Percentiles rank a stretch among this genome's conserved stretches.
Conservation (phyloP, 2,888 invertebrate genomes). For the Agonopterix subpropinquella region DNA sequence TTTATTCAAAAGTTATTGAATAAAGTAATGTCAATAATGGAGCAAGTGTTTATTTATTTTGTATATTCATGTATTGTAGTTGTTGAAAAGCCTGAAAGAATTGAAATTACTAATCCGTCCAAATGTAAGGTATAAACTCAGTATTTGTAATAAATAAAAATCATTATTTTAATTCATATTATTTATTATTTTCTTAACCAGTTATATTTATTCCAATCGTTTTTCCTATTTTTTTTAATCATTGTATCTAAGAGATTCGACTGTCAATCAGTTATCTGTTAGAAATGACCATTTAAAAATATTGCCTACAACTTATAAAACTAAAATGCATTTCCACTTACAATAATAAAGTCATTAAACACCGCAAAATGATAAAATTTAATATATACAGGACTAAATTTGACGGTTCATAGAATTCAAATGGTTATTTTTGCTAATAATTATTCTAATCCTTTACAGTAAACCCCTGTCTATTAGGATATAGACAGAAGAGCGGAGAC, state of each 20-base stretch:
- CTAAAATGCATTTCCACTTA: constrained; percentile 74
- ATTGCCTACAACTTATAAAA: constrained; percentile 74
- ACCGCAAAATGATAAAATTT: constrained; percentile 66
- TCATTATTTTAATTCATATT: constrained; percentile 52
- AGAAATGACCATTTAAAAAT: constrained; percentile 70
- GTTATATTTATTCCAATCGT: constrained; percentile 72
- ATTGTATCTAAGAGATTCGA: constrained; percentile 73
- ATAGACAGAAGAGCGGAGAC: constrained; percentile 38
- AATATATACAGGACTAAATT: constrained; percentile 70
- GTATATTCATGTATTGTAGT: too few species aligned
- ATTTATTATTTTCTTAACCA: constrained; percentile 76
- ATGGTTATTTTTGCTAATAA: constrained; percentile 55
- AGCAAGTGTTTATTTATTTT: too few species aligned
- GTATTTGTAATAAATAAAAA: constrained; percentile 12
- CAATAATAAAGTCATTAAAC: constrained; percentile 59
- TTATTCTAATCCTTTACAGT: constrained; percentile 47
- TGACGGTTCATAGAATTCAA: constrained; percentile 61
- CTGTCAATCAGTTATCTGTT: constrained; percentile 60
- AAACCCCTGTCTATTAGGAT: constrained; percentile 46
- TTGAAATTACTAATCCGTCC: too few species aligned
- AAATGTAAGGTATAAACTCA: too few species aligned
- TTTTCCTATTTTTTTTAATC: constrained; percentile 71
- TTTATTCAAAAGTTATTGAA: too few species aligned
- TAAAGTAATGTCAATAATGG: too few species aligned
- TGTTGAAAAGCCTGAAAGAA: too few species aligned